Conservation (phyloP, 2,113 vertebrate genomes). For the Oncorhynchus gorbuscha region DNA sequence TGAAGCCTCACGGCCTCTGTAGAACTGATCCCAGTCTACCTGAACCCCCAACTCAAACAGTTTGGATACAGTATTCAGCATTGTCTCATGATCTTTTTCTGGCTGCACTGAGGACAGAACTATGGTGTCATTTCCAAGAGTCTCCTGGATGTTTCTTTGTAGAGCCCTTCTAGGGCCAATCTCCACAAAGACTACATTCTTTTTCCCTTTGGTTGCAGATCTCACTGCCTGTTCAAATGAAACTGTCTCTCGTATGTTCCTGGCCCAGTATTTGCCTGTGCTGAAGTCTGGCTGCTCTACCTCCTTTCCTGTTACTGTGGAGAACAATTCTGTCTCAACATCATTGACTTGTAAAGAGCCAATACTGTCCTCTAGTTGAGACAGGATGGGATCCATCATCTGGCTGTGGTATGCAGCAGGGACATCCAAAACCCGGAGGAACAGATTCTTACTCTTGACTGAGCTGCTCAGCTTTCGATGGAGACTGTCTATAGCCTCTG, state of each 20-base stretch:
- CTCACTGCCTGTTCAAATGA: constrained; percentile 74
- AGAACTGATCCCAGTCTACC: constrained; percentile 76
- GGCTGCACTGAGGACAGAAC: constrained; percentile 74
- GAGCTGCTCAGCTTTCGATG: constrained; percentile 64
- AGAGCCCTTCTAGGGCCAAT: constrained; percentile 76
- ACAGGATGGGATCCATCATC: constrained; percentile 81
- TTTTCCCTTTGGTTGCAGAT: constrained; percentile 60
- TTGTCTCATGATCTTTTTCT: constrained; percentile 69
- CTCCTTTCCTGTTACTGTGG: constrained; percentile 68
- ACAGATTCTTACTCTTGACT: constrained; percentile 69
- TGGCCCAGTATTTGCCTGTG: constrained; percentile 81
- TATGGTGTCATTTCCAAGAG: constrained; percentile 62
- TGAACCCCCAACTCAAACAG: constrained; percentile 77
- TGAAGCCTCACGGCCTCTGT: constrained; percentile 62
- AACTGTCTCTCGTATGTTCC: constrained; percentile 79
- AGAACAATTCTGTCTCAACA: constrained; percentile 67
- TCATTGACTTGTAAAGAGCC: constrained; percentile 58
- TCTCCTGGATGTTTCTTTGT: constrained; percentile 79
- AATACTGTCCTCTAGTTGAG: constrained; percentile 68
- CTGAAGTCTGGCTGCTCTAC: constrained; percentile 71
- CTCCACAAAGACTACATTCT: constrained; percentile 78
- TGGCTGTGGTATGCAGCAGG: constrained; percentile 84
- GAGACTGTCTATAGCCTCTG: constrained; percentile 60
- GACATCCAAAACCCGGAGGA: constrained; percentile 77
- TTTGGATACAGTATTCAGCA: constrained; percentile 64